Evolutionary conservation across 2,797 vertebrate species (phyloP), one percentile per base, ranked within the genome.

Genomic region (Chromis chromis): DNA sequence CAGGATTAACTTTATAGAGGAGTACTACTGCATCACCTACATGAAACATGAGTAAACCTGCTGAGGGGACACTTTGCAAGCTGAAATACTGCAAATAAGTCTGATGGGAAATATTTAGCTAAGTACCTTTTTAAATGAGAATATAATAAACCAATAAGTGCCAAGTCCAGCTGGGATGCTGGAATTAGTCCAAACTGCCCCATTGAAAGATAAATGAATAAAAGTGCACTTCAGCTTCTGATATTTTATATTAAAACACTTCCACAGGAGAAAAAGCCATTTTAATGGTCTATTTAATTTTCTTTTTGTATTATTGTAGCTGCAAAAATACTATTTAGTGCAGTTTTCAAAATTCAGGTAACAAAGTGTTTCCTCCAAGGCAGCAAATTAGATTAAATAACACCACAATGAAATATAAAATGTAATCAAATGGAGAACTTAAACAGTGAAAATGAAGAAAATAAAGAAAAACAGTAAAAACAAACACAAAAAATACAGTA

Each of bases 11-110:
- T n/a, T n/a, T n/a, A n/a, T n/a, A 46, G 16, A 33, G 28, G 28
- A 31, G 31, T 9, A 2, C 31, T 31, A 31, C 31, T 31, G 31
- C 31, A 31, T 31, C 31, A 36, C 9, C 33, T 11, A 12, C 33
- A 36, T 36, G 33, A 36, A 36, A 11, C 33, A 36, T 27, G 31
- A 46, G 8, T 27, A 46, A 74, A 59, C 3, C 27, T 57, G 44
- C 68, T 58, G 46, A 61, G 44, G 54, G 21, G 53, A 59, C 63
- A 53, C n/a, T 40, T 58, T 74, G 0, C 17, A 17, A n/a, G 10
- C 3, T 17, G 17, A 48, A 48, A 52, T 19, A 22, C 8, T 36
- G 27, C 13, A 42, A 60, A 61, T 63, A 2, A 66, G n/a, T 25
- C 27, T 12, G 31, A 55, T 31, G 56, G 52, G 31, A 57, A 36